Base-by-base conservation (phyloP, 2,888 invertebrate species). In the Timandra comae region DNA sequence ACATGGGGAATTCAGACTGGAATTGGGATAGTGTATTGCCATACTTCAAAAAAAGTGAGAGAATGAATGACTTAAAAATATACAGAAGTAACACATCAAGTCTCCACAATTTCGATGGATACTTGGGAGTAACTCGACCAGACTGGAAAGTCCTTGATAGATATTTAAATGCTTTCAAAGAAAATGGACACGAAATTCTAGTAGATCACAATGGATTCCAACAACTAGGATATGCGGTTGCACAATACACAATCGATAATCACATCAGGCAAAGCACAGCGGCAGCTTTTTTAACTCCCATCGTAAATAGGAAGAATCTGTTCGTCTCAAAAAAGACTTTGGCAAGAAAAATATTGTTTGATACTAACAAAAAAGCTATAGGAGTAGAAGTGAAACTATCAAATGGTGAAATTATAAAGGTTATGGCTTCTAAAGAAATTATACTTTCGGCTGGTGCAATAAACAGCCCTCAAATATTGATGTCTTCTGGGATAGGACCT, bases 1-100 rank as follows among this genome's bases (percentile, higher is more conserved):
- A 70, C 1, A 52, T 86, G 33, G 93, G 91, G 0, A 90, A 91
- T 30, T 52, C 71, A 0, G 58, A 57, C 0, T 70, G 70, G 69
- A 48, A 53, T 19, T 66, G 56, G 59, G 37, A 57, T 1, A 46
- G 49, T 0, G 57, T 58, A 2, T 32, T 42, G 1, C 28, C 42
- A 3, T 68, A 68, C 39, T 67, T 64, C 26, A 59, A 46, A 19
- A 69, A 63, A 26, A 56, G 52, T 6, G 61, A 64, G 45, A 34
- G 45, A 2, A 38, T 57, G 2, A 37, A 38, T 6, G 41, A 51
- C n/a, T 10, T 32, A 3, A 16, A 9, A 0, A 47, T 59, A 7
- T 29, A 51, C 4, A 32, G 29, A 1, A 49, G 49, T 7, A 65
- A 74, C 29, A 57, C 79, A 28, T 47, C 67, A 0, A 57, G 65